Percentiles rank a stretch among this genome's conserved stretches.
phyloP scores from a whole-genome alignment of 2,113 vertebrate species.

The Pionites leucogaster region DNA sequence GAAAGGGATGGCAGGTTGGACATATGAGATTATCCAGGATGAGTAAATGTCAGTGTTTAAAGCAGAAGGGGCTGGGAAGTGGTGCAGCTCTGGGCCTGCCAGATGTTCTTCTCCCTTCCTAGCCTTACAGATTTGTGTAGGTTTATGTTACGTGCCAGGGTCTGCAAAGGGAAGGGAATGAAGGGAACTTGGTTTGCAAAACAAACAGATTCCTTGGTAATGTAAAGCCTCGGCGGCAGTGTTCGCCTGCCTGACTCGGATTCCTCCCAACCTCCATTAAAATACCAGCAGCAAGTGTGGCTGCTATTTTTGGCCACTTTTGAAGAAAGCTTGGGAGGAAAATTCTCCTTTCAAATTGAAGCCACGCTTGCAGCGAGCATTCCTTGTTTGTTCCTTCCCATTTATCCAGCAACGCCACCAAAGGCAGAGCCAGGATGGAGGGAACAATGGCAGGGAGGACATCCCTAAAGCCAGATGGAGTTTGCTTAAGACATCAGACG shows the following conservation, averaged over 20 bases:
- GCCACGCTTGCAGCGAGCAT: background rate
- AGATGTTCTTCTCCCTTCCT: slow-evolving; percentile 13
- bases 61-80: background rate
- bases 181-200: slow-evolving; percentile 75
- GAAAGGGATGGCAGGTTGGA: slow-evolving; percentile 24
- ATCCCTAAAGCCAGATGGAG: background rate
- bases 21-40: slow-evolving; percentile 30
- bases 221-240: slow-evolving; percentile 71
- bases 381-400: background rate
- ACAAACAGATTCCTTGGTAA: slow-evolving; percentile 77
- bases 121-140: background rate
- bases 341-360: slow-evolving; percentile 8
- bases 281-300: slow-evolving; percentile 75
- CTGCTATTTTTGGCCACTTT: slow-evolving; percentile 56
- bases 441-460: background rate
- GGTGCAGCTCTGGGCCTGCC: background rate
- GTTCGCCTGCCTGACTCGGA: slow-evolving; percentile 73
- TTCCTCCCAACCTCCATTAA: slow-evolving; percentile 79
- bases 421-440: background rate
- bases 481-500: background rate
- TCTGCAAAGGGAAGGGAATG: slow-evolving; percentile 34
- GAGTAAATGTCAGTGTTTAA: background rate
- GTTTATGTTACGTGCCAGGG: slow-evolving; percentile 17
- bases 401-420: background rate
- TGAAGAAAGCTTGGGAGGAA: slow-evolving; percentile 19